Conservation (phyloP, 1,140 invertebrate genomes). For the Eumeta japonica region DNA sequence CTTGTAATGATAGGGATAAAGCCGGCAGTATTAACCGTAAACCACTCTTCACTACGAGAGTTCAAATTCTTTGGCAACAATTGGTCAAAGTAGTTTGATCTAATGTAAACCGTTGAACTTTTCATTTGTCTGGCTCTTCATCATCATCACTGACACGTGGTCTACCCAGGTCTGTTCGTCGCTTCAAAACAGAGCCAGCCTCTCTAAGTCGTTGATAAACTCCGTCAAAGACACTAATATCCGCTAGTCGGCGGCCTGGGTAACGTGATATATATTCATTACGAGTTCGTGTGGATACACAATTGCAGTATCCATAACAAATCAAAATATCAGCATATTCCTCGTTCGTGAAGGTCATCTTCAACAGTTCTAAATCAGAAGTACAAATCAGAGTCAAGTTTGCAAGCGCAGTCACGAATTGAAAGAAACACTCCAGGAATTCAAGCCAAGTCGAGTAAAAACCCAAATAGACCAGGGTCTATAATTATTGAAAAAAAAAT, state of each 20-base stretch:
- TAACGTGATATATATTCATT: slow-evolving; percentile 13
- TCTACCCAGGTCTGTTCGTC: slow-evolving; percentile 13
- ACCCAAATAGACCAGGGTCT: too few relatives aligned
- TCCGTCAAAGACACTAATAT: slow-evolving; percentile 10
- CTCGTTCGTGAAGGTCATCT: too few relatives aligned
- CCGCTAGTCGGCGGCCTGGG: slow-evolving; percentile 9
- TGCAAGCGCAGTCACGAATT: too few relatives aligned
- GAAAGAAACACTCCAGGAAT: slow-evolving; percentile 14
- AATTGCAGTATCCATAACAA: slow-evolving; percentile 12
- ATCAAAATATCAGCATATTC: slow-evolving; percentile 12
- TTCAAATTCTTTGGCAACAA: slow-evolving; percentile 14
- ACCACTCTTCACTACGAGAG: slow-evolving; percentile 13
- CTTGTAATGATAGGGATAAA: slow-evolving; percentile 10
- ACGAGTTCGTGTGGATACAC: slow-evolving; percentile 11
- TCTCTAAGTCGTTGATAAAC: slow-evolving; percentile 15
- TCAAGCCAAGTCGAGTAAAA: too few relatives aligned
- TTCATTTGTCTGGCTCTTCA: slow-evolving; percentile 9
- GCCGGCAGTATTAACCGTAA: slow-evolving; percentile 13
- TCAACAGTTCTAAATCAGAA: slow-evolving; percentile 10
- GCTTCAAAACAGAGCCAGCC: slow-evolving; percentile 14
- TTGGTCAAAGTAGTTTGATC: slow-evolving; percentile 10
- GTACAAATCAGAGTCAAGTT: too few relatives aligned
- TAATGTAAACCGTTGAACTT: slow-evolving; percentile 9
- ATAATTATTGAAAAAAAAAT: too few relatives aligned
- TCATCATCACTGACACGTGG: slow-evolving; percentile 12